phyloP scores from a whole-genome alignment of 2,888 invertebrate genomes.

The Phyllotreta cruciferae region DNA sequence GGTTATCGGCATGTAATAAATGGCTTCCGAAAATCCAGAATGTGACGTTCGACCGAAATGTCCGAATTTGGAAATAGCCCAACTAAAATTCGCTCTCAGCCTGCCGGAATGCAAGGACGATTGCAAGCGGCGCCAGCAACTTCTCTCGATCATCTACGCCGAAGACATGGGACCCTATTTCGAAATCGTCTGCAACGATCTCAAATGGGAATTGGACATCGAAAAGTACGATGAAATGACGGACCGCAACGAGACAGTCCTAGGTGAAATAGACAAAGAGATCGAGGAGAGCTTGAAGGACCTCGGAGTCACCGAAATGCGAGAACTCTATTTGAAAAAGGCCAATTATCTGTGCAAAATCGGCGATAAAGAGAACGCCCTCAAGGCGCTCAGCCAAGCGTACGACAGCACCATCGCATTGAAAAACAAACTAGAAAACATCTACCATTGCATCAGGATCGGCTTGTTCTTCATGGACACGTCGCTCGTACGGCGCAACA shows the following conservation, averaged over 20 bases:
- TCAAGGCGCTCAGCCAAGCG: conserved; percentile 51
- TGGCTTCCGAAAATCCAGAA: conserved; percentile 38
- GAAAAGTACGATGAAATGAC: conserved; percentile 44
- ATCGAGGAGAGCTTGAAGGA: conserved; percentile 45
- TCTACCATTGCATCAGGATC: conserved; percentile 58
- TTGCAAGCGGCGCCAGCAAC: conserved; percentile 57
- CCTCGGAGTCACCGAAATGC: conserved; percentile 44
- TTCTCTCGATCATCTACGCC: conserved; percentile 60
- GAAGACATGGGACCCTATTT: conserved; percentile 72
- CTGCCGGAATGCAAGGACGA: conserved; percentile 61
- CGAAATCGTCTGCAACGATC: conserved; percentile 62
- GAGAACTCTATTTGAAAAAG: conserved; percentile 54
- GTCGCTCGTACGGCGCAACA: conserved; percentile 49
- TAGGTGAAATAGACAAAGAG: conserved; percentile 47
- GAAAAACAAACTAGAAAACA: conserved; percentile 57
- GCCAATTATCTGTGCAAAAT: conserved; percentile 58
- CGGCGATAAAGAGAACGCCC: conserved; percentile 56
- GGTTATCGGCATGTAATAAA: conserved; percentile 14
- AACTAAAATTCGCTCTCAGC: conserved; percentile 65
- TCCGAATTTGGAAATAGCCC: conserved; percentile 59
- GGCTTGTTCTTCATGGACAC: conserved; percentile 52
- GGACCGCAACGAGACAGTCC: conserved; percentile 44
- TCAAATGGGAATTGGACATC: conserved; percentile 62
- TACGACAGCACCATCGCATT: conserved; percentile 55
- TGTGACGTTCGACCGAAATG: conserved; percentile 41